phyloP scores from a whole-genome alignment of 2,797 vertebrate genomes.

The Xenopus petersii region DNA sequence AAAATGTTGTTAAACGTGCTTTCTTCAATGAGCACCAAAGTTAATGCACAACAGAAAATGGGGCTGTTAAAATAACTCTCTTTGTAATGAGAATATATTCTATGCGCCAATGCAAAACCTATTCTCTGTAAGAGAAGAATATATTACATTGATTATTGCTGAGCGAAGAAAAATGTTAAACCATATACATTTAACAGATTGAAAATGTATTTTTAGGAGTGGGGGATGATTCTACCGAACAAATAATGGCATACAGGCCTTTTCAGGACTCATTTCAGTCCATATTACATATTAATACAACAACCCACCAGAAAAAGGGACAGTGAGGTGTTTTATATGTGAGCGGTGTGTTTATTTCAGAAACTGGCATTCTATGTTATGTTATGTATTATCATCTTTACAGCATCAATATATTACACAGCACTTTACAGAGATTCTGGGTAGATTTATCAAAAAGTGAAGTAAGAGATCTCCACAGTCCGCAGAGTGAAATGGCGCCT shows the following conservation, averaged over 20 bases:
- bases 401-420: no score
- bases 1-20: slow-evolving; percentile 24
- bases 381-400: no score
- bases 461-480: no score
- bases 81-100: slow-evolving; percentile 50
- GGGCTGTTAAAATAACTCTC: slow-evolving; percentile 46
- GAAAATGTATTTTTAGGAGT: slow-evolving; percentile 38
- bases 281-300: background rate
- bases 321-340: background rate
- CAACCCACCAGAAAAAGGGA: background rate
- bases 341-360: background rate
- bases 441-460: no score
- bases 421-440: no score
- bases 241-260: background rate
- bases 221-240: background rate
- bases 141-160: slow-evolving; percentile 49
- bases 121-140: slow-evolving; percentile 44
- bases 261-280: background rate
- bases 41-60: slow-evolving; percentile 47
- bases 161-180: slow-evolving; percentile 48
- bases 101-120: slow-evolving; percentile 46
- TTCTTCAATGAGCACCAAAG: slow-evolving; percentile 22
- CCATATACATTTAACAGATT: slow-evolving; percentile 39
- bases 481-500: no score
- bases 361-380: no score